Conservation (phyloP, 2,797 vertebrate species). For the Apodemus agrarius region DNA sequence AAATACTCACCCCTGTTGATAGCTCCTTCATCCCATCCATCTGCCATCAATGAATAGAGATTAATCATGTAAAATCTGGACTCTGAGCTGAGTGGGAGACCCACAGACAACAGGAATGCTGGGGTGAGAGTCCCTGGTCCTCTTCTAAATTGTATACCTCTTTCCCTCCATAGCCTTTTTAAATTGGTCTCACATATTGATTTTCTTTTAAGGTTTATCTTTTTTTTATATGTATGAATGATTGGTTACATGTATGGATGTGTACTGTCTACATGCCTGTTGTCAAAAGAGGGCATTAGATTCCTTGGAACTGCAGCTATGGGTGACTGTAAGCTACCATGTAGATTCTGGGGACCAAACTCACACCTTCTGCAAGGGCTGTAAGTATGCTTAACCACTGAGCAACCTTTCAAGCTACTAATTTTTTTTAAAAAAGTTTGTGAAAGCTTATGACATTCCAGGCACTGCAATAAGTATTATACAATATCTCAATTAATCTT, state of each 20-base stretch:
- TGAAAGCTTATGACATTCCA: neutral
- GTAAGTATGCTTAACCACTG: neutral
- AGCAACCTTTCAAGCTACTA: neutral
- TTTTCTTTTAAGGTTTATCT: neutral
- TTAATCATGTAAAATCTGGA: neutral
- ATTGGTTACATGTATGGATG: neutral
- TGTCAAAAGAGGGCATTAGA: neutral
- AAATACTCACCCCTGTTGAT: neutral
- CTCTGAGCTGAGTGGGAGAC: neutral
- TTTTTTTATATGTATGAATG: neutral
- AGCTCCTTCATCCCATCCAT: neutral
- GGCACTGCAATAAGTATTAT: neutral
- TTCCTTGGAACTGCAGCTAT: neutral
- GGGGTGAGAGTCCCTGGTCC: neutral
- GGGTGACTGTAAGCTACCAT: neutral
- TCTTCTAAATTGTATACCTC: neutral
- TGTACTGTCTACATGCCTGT: neutral
- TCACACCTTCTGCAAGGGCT: neutral
- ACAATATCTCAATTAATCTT: neutral
- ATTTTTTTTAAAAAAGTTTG: neutral
- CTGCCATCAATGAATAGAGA: neutral
- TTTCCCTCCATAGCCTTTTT: neutral
- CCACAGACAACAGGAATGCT: neutral
- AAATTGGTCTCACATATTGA: neutral
- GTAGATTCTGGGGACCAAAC: neutral